Conservation (phyloP, 2,113 vertebrate species). For the Nibea albiflora region DNA sequence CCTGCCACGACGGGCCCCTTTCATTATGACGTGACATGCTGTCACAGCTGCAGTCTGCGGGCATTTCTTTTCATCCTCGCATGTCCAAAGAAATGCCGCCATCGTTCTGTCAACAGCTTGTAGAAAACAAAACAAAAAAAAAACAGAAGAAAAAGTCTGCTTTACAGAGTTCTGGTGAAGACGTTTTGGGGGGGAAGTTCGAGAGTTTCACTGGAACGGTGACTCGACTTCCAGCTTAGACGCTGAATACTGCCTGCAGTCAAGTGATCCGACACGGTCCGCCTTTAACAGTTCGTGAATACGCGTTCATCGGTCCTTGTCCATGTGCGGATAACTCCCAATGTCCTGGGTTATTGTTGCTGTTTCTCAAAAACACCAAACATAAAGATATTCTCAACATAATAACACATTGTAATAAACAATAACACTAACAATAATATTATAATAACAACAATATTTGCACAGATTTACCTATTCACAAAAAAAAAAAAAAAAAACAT, state of each 20-base stretch:
- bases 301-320: slow-evolving; percentile 48
- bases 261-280: slow-evolving; percentile 66
- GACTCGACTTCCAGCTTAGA: slow-evolving; percentile 57
- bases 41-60: slow-evolving; percentile 53
- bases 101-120: slow-evolving; percentile 39
- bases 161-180: slow-evolving; percentile 57
- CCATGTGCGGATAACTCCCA: slow-evolving; percentile 57
- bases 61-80: slow-evolving; percentile 47
- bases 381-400: slow-evolving; percentile 78
- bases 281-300: slow-evolving; percentile 31
- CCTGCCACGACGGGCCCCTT: slow-evolving; percentile 25
- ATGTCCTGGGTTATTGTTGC: slow-evolving; percentile 53
- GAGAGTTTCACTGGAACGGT: slow-evolving; percentile 24
- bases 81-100: slow-evolving; percentile 60
- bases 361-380: slow-evolving; percentile 75
- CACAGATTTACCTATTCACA: slow-evolving; percentile 87
- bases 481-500: slow-evolving; percentile 70
- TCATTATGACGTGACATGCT: slow-evolving; percentile 22
- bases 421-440: slow-evolving; percentile 83
- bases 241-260: slow-evolving; percentile 78
- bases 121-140: too few relatives aligned
- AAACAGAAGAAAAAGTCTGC: slow-evolving; percentile 25
- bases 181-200: slow-evolving; percentile 40
- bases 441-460: slow-evolving; percentile 84
- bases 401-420: slow-evolving; percentile 82